Evolutionary conservation across 2,797 vertebrate species (phyloP), one percentile per base, ranked within the genome.

Genomic region (Chloroceryle amazona): DNA sequence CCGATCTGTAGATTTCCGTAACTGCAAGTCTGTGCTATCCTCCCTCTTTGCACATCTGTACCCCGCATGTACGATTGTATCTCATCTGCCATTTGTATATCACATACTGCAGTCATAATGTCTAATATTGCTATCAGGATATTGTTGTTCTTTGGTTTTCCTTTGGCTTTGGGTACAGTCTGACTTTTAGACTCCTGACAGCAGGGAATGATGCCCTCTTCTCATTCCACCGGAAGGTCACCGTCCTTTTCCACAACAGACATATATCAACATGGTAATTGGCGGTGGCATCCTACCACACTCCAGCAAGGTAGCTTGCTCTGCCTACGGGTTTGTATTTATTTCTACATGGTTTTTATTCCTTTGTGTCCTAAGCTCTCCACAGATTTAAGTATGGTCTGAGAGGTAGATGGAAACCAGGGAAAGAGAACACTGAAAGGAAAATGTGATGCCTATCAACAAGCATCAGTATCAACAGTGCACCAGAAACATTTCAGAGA

Each of bases 261-360:
- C 0, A 0, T 11, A 37, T 44, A 46, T 46, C 72, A 37, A 2
- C 1, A 0, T 46, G 62, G 26, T 3, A 66, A 51, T 29, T 10
- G 0, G 6, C 22, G 23, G 14, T 79, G 72, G 68, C 0, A 3
- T 76, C 33, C 47, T 68, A n/a, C 42, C 49, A 15, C 14, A 12
- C 29, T 60, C 29, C 8, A 12, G 11, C 0, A 10, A 89, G 5
- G 26, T 23, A 60, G 21, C 20, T 91, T 1, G 0, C 31, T 58
- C 82, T 79, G 39, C 91, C 46, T 21, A 35, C 0, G 1, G 23
- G 31, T 82, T 72, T 85, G 13, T 6, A 44, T 79, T 80, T 79
- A 47, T 79, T 80, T 79, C 63, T 73, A 4, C 3, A 0, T 42
- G 2, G 0, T n/a, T 63, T 26, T 67, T 54, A 42, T 39, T 86